Evolutionary conservation across 2,113 vertebrate species (phyloP).

Genomic region (Cheilinus undulatus): DNA sequence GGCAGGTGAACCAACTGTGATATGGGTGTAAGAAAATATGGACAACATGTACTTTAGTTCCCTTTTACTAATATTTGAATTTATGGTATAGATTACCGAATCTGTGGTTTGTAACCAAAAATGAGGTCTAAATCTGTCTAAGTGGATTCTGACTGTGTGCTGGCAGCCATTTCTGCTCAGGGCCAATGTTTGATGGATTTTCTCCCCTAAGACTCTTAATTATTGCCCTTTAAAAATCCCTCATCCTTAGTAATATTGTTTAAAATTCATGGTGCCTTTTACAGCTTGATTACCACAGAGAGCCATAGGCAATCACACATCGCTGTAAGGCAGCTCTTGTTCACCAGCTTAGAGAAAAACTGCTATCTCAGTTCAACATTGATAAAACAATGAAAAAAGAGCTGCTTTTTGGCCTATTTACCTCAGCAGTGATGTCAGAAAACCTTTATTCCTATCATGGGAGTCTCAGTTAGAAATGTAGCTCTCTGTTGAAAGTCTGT

Average conservation of each 20-base stretch:
- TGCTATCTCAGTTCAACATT: neutral
- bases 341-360: neutral
- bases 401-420: neutral
- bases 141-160: neutral
- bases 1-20: neutral
- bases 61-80: neutral
- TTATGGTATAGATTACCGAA: neutral
- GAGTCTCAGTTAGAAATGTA: neutral
- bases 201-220: constrained; percentile 23
- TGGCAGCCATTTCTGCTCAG: neutral
- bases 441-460: neutral
- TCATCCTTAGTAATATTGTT: constrained; percentile 47
- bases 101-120: neutral
- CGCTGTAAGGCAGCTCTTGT: neutral
- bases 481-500: neutral
- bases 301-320: constrained; percentile 4
- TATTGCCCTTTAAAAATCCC: constrained; percentile 46
- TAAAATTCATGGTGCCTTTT: constrained; percentile 61
- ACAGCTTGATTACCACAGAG: constrained; percentile 51
- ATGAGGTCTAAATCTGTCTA: neutral
- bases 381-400: neutral
- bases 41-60: neutral
- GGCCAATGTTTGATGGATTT: constrained; percentile 1
- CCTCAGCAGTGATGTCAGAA: neutral
- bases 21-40: neutral